These are phyloP conservation scores for Phenacoccus solenopsis DNA, from an alignment of 1,140 invertebrate species.

Conservation along the genomic window DNA sequence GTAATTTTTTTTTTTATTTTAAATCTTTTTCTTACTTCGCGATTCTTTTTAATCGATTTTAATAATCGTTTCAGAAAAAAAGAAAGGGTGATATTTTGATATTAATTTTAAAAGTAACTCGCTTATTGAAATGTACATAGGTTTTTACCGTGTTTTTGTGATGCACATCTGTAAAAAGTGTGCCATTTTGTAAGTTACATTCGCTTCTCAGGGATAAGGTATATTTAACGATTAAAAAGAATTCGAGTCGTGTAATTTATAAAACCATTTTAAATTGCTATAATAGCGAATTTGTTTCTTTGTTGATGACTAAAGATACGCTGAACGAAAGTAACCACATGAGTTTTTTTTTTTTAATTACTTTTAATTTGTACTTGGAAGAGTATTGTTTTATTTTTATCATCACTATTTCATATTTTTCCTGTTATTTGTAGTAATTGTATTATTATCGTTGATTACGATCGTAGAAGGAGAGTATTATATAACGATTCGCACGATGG, in stretches of 20 bases:
- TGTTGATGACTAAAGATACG: too few relatives aligned
- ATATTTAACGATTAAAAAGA: neutral
- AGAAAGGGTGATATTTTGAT: neutral
- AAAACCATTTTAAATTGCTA: neutral
- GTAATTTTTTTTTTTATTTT: neutral
- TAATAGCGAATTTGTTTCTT: too few relatives aligned
- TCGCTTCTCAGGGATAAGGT: neutral
- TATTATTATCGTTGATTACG: neutral
- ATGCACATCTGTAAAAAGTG: neutral
- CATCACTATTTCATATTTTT: neutral
- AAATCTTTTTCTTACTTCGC: neutral
- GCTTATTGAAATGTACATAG: neutral
- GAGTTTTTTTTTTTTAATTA: too few relatives aligned
- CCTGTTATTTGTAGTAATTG: neutral
- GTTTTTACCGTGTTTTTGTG: neutral
- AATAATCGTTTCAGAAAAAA: neutral
- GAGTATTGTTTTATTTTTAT: too few relatives aligned
- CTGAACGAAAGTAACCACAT: too few relatives aligned
- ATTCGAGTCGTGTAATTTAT: neutral
- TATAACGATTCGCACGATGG: too few relatives aligned
- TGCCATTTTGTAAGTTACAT: neutral
- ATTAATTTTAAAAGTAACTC: neutral
- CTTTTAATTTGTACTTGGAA: too few relatives aligned
- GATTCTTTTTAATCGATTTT: neutral
- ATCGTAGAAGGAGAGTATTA: neutral